phyloP scores from a whole-genome alignment of 2,797 vertebrate species.

The Ceyx erithaca region DNA sequence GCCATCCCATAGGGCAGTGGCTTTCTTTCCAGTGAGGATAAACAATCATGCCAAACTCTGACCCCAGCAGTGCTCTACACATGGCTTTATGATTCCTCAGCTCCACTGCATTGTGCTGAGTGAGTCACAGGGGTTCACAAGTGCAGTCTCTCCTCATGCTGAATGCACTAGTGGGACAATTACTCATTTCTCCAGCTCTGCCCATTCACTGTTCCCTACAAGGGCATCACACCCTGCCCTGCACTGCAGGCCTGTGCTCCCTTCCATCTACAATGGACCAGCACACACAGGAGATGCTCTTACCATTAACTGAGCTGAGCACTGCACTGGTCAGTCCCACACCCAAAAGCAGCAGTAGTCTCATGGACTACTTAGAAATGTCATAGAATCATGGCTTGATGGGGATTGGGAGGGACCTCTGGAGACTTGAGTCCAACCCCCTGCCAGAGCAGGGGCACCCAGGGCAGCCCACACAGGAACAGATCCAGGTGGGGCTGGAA shows the following conservation, averaged over 20 bases:
- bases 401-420: too few relatives aligned
- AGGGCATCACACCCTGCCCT: neutral
- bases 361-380: neutral
- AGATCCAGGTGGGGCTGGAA: too few relatives aligned
- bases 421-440: too few relatives aligned
- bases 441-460: too few relatives aligned
- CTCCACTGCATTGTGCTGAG: neutral
- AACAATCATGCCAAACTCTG: neutral
- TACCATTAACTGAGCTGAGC: neutral
- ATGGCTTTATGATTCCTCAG: neutral
- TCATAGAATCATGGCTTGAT: neutral
- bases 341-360: neutral
- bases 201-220: neutral
- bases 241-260: neutral
- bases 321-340: neutral
- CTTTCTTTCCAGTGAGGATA: neutral
- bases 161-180: neutral
- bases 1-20: neutral
- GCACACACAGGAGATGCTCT: neutral
- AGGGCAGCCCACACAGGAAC: too few relatives aligned
- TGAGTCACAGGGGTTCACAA: neutral
- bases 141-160: neutral
- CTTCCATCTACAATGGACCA: neutral
- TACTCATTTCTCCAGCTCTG: neutral
- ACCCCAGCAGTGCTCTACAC: neutral